Evolutionary conservation across 2,888 invertebrate species (phyloP).

Genomic region (Stenichneumon culpator): DNA sequence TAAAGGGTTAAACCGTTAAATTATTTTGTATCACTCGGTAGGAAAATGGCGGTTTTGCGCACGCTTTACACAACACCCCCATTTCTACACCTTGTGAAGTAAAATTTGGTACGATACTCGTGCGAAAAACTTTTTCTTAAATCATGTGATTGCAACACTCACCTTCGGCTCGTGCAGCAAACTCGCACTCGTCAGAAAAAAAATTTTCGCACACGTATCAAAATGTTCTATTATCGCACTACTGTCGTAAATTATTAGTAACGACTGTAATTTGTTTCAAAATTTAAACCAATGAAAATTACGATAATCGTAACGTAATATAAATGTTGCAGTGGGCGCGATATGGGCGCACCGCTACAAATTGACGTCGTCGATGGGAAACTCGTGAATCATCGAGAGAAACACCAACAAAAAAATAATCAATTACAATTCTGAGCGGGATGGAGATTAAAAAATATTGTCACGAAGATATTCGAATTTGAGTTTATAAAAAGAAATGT

Average conservation of each 20-base stretch:
- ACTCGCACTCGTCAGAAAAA: too few species aligned
- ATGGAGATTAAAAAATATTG: not conserved
- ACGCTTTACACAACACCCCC: too few species aligned
- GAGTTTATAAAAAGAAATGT: constrained; percentile 46
- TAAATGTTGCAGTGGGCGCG: constrained; percentile 45
- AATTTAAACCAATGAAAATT: not conserved
- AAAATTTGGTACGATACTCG: too few species aligned
- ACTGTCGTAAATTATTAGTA: not conserved
- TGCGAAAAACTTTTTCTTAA: too few species aligned
- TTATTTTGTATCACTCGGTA: not conserved
- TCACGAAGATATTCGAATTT: not conserved
- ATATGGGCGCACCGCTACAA: constrained; percentile 53
- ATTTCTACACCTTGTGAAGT: too few species aligned
- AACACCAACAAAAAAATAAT: not conserved
- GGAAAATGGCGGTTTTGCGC: too few species aligned
- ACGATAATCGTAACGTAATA: not conserved
- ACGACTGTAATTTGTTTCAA: not conserved
- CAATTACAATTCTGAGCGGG: not conserved
- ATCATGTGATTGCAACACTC: too few species aligned
- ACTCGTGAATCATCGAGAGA: constrained; percentile 27
- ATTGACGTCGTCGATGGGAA: constrained; percentile 45
- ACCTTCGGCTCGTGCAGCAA: too few species aligned
- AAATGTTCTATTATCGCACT: too few species aligned
- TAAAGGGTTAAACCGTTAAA: too few species aligned
- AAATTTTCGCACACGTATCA: too few species aligned